These are phyloP conservation scores for Canis aureus DNA, from an alignment of 2,113 vertebrate genomes.

Conservation along the genomic window DNA sequence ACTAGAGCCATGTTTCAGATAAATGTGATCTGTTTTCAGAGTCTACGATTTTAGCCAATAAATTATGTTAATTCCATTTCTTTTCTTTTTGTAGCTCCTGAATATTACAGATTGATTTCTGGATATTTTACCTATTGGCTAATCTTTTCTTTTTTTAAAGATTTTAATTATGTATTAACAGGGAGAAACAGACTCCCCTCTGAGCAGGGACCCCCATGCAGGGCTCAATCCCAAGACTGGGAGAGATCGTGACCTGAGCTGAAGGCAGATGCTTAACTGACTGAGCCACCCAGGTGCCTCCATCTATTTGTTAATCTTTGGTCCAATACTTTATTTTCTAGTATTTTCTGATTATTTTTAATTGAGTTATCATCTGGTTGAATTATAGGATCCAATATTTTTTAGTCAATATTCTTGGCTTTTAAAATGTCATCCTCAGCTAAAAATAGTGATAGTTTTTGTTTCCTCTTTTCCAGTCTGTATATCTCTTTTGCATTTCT, in stretches of 20 bases:
- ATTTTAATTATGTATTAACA: not conserved
- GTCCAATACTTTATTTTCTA: not conserved
- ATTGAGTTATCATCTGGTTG: not conserved
- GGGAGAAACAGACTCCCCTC: not conserved
- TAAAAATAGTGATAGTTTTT: constrained; percentile 18
- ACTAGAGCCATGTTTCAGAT: not conserved
- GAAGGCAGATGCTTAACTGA: not conserved
- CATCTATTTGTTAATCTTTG: not conserved
- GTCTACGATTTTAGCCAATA: not conserved
- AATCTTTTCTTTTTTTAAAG: not conserved
- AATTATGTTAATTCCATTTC: not conserved
- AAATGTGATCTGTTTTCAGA: not conserved
- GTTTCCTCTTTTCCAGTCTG: not conserved
- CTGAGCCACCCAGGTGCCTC: not conserved
- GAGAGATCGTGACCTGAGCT: not conserved
- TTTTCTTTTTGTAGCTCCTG: not conserved
- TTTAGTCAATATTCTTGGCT: not conserved
- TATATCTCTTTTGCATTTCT: not conserved
- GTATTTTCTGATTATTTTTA: not conserved
- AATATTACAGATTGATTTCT: not conserved
- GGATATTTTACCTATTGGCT: not conserved
- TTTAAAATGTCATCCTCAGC: not conserved
- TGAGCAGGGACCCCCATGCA: not conserved
- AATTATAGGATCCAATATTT: not conserved
- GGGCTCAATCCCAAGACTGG: not conserved